Base-by-base conservation (phyloP, 2,888 invertebrate species). In the Agrotis clavis region DNA sequence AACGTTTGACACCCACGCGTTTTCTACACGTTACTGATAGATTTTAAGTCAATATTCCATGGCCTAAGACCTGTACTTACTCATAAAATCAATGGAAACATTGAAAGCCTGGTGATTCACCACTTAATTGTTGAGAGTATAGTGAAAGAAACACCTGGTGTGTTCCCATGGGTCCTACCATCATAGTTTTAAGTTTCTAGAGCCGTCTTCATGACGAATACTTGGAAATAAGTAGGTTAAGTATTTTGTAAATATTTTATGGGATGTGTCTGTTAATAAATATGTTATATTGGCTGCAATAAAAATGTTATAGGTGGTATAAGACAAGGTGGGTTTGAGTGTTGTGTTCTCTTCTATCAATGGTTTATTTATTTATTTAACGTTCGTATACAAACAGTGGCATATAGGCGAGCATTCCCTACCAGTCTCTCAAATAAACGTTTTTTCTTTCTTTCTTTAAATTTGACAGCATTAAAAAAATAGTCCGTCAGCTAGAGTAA, bases 91-190 rank as follows among this genome's bases (percentile, higher is more conserved):
- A 75, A 78, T 79, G 59, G 45, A 57, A 59, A 62, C 57, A 73
- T 60, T 74, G 69, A 59, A 59, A 74, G 56, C 2, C 66, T 63
- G 50, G 48, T 80, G 76, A 76, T 54, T 80, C 79, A 81, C 65
- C 18, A n/a, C 3, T 77, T 69, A 81, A 81, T 76, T 80, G 64
- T 81, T 50, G 30, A 66, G 63, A n/a, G 63, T 51, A 18, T 14
- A 59, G 72, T 69, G 72, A 35, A 21, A 69, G 53, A 19, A 4
- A n/a, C 82, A 81, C 41, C 65, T 75, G 79, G 14, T 18, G 0
- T 1, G 59, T 71, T 83, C 84, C 45, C 82, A 83, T 51, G 41
- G 64, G 9, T n/a, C 5, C 25, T 78, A 59, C 74, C 56, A 79
- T 79, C 72, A 69, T 19, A 11, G 25, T 56, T 74, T 77, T 57